These are phyloP conservation scores for Clarias pachynema DNA, from an alignment of 2,797 vertebrate genomes.

Conservation along the genomic window DNA sequence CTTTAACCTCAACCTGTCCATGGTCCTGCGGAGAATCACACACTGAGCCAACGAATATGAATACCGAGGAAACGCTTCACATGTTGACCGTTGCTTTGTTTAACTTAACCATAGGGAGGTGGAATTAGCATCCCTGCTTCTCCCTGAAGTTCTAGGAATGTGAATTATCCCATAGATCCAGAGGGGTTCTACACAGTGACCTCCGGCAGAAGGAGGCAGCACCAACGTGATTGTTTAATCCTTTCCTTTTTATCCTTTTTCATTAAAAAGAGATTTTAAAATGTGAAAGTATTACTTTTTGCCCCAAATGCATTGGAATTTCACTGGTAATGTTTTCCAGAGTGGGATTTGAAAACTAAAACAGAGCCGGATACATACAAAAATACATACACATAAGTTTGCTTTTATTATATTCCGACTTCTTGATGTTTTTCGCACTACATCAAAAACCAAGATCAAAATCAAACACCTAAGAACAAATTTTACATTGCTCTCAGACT, in stretches of 20 bases:
- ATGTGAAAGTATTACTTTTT: slow-evolving; percentile 73
- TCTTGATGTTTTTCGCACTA: neutral
- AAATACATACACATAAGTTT: slow-evolving; percentile 21
- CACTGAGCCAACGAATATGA: neutral
- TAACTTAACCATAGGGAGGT: slow-evolving; percentile 29
- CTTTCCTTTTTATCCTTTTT: slow-evolving; percentile 66
- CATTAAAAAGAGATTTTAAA: slow-evolving; percentile 86
- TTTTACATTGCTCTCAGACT: neutral
- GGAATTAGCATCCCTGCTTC: slow-evolving; percentile 42
- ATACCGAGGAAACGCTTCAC: slow-evolving; percentile 10
- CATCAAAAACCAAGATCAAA: neutral
- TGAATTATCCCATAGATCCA: slow-evolving; percentile 73
- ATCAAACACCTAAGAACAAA: neutral
- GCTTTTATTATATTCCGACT: neutral
- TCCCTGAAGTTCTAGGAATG: slow-evolving; percentile 75
- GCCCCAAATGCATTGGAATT: slow-evolving; percentile 53
- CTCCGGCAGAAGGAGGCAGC: slow-evolving; percentile 64
- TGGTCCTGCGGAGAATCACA: neutral
- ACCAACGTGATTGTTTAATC: slow-evolving; percentile 74
- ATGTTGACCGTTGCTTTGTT: slow-evolving; percentile 31
- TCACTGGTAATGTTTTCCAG: slow-evolving; percentile 44
- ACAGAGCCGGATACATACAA: slow-evolving; percentile 7
- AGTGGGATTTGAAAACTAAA: slow-evolving; percentile 31
- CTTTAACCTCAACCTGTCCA: neutral
- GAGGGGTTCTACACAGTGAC: slow-evolving; percentile 72